Conservation (phyloP, 2,797 vertebrate species). For the Anabacerthia variegaticeps region DNA sequence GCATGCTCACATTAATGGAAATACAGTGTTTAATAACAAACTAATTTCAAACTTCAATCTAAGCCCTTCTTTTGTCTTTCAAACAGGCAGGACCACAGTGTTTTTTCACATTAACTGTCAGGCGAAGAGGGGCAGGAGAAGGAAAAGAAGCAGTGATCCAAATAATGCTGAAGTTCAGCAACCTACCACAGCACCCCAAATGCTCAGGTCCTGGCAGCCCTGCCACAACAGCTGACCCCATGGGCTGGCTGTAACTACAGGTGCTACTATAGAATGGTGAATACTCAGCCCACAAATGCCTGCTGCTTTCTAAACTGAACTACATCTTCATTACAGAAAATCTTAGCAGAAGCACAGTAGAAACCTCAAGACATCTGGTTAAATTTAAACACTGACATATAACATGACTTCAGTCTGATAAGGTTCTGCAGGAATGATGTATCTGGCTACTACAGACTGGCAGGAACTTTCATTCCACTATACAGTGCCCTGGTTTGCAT, state of each 20-base stretch:
- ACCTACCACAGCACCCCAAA: not conserved
- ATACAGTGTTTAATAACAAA: not conserved
- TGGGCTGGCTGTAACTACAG: accelerated
- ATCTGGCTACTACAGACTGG: accelerated
- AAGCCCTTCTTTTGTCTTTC: not conserved
- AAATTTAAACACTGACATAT: not conserved
- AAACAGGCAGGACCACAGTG: not conserved
- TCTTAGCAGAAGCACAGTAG: not conserved
- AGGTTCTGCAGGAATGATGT: not conserved
- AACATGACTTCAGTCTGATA: not conserved
- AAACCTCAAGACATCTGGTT: not conserved
- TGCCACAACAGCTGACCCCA: not conserved
- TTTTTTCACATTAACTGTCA: not conserved
- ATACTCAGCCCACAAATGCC: not conserved
- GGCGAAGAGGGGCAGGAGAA: not conserved
- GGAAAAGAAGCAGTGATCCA: not conserved
- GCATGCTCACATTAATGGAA: not conserved
- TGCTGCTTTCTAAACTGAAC: not conserved
- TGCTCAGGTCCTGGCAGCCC: not conserved
- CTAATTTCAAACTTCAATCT: not conserved
- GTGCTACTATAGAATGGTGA: not conserved
- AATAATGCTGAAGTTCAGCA: not conserved
- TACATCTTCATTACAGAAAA: not conserved
- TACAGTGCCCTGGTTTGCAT: not conserved
- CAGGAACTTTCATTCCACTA: not conserved